Percentiles rank a stretch among this genome's conserved stretches.
These are phyloP conservation scores for Pseudobourletiella spinata DNA, from an alignment of 1,140 invertebrate species.

Conservation along the genomic window DNA sequence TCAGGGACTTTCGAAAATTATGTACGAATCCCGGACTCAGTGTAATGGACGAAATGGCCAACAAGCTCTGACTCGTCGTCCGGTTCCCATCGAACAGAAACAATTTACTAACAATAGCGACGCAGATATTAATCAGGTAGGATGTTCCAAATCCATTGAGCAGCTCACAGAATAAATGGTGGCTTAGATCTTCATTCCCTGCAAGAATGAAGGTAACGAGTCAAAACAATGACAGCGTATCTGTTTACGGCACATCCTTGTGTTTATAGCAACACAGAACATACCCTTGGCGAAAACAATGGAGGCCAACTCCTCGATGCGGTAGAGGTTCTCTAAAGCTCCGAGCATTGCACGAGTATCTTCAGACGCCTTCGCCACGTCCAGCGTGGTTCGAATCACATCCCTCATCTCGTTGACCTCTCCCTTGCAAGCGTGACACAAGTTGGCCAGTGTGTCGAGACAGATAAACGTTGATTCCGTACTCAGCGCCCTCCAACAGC, in stretches of 20 bases:
- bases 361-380: conserved; percentile 34
- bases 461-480: conserved; percentile 33
- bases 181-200: conserved; percentile 35
- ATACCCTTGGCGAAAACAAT: conserved; percentile 35
- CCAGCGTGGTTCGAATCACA: conserved; percentile 31
- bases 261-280: conserved; percentile 4
- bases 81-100: conserved; percentile 24
- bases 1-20: conserved; percentile 34
- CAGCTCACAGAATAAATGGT: conserved; percentile 34
- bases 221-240: too few species aligned
- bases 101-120: conserved; percentile 28
- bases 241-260: not conserved
- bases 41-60: conserved; percentile 28
- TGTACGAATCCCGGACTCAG: conserved; percentile 29
- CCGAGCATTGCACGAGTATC: conserved; percentile 34
- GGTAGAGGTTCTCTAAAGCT: conserved; percentile 29
- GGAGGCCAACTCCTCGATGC: conserved; percentile 31
- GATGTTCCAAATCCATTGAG: conserved; percentile 34
- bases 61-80: conserved; percentile 30
- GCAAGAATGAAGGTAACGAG: conserved; percentile 6
- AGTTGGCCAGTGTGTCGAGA: conserved; percentile 28
- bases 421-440: conserved; percentile 31
- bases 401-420: conserved; percentile 36
- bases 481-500: conserved; percentile 29
- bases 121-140: conserved; percentile 32